Base-by-base conservation (phyloP, 1,140 invertebrate species). In the Aphelenchoides fujianensis region DNA sequence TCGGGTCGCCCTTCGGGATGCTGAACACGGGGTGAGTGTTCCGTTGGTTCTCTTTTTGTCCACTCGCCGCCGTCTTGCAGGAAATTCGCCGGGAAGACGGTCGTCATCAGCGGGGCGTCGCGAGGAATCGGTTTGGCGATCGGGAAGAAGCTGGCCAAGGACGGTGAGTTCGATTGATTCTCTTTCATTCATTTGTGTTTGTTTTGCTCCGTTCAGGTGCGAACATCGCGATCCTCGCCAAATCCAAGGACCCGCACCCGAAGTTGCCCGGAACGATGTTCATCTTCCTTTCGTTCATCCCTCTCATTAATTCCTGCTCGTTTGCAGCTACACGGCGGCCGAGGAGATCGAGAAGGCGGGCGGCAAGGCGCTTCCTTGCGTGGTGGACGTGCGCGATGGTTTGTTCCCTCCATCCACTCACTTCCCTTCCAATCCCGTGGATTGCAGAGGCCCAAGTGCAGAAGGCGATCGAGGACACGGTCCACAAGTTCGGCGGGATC, bases 241-340 rank as follows among this genome's bases (percentile, higher is more conserved):
- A 84, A 36, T 82, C 79, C 9, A 74, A 74, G 1, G 68, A 78
- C 0, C 53, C 79, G 32, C 94, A 98, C 89, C 94, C 95, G 3
- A 98, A 97, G 87, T 85, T 98, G 55, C 92, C 93, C 16, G 95
- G 95, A 71, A 98, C 95, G n/a, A 97, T 98, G 84, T 97, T n/a
- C n/a, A 95, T 92, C 23, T 95, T 93, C 90, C 83, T 61, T 86
- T 86, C 19, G 81, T 79, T 83, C 94, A 98, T 90, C 93, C 92
- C 68, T 54, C 68, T 23, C 41, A 74, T 12, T 5, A 74, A 52
- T 72, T 77, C 37, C 72, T 74, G n/a, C 69, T 70, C 19, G 68
- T 72, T 2, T 80, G 74, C 30, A 82, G 71, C n/a, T 78, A 93
- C 85, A 90, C 92, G 1, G 93, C 95, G 62, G 94, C 94, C 7